Base-by-base conservation (phyloP, 2,113 vertebrate genomes). In the Tichodroma muraria region DNA sequence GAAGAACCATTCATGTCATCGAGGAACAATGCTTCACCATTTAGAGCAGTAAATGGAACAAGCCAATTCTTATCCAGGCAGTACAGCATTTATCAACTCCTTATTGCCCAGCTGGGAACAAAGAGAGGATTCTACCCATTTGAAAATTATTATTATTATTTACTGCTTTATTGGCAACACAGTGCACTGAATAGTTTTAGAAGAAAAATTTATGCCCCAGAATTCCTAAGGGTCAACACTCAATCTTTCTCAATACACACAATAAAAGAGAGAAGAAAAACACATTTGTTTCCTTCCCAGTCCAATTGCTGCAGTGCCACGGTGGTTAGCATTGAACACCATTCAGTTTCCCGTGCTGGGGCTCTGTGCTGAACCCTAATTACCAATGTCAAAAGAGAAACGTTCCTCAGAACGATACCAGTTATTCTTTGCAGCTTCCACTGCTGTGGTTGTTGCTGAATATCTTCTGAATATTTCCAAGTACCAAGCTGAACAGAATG, bases 131-230 rank as follows among this genome's bases (percentile, higher is more conserved):
- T 88, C 90, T 86, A 86, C 52, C 72, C 88, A 94, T 96, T 93
- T 88, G 52, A 88, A 96, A 96, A 94, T 96, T 96, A 96, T 95
- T 92, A 92, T 92, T 94, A 95, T 96, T 94, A 95, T 94, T 96
- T 95, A 95, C 90, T 83, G 52, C 80, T 83, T 20, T 94, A 96
- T 93, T 78, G 95, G 88, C 90, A 95, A 88, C 88, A 90, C 76
- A 64, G 52, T 37, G 28, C 56, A 93, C 79, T 56, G 88, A 94
- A 83, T 72, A 86, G 85, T 80, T 94, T 86, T 71, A 77, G 83
- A 78, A 88, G 68, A 92, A 94, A 86, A 93, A 93, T 42, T 83
- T 95, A 95, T 60, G 68, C 60, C 71, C 76, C 56, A n/a, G 83
- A 92, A 95, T 70, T 95, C 95, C 95, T 94, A 75, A 70, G 85